Percentiles rank a stretch among this genome's conserved stretches.
Conservation (phyloP, 2,113 vertebrate species). For the Cariama cristata region DNA sequence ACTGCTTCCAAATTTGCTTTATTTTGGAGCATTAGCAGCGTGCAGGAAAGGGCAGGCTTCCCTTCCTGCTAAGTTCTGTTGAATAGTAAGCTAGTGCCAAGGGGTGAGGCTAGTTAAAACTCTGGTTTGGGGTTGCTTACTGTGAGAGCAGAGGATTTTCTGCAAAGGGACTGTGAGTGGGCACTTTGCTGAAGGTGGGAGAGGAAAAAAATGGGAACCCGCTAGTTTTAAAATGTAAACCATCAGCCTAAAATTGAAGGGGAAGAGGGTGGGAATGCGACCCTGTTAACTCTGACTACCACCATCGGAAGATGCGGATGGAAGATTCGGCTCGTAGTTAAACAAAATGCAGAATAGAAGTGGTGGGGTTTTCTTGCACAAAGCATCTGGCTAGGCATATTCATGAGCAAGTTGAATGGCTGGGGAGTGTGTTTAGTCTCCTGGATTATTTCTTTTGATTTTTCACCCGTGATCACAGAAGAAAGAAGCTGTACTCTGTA, state of each 20-base stretch:
- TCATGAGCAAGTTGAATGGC: slow-evolving; percentile 34
- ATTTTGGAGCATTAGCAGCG: background rate
- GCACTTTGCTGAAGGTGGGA: background rate
- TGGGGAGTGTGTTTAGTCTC: background rate
- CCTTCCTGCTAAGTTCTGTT: background rate
- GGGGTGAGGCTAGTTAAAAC: background rate
- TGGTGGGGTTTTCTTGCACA: background rate
- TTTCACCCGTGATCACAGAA: background rate
- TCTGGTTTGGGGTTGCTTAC: background rate
- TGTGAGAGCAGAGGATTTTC: background rate
- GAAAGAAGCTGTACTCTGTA: background rate
- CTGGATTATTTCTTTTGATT: slow-evolving; percentile 50
- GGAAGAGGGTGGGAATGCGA: background rate
- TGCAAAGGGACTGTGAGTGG: background rate
- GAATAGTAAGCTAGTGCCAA: background rate
- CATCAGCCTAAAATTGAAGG: background rate
- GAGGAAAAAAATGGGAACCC: background rate
- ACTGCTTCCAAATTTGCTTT: background rate
- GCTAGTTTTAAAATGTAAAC: background rate
- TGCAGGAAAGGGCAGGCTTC: background rate
- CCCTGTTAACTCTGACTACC: background rate
- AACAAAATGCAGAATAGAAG: background rate
- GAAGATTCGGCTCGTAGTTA: background rate
- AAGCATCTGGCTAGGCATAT: background rate
- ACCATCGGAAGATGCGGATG: accelerated